A percentile compares a stretch with the other conserved stretches of the same genome.
Conservation (phyloP, 2,113 vertebrate species). For the Canis aureus region DNA sequence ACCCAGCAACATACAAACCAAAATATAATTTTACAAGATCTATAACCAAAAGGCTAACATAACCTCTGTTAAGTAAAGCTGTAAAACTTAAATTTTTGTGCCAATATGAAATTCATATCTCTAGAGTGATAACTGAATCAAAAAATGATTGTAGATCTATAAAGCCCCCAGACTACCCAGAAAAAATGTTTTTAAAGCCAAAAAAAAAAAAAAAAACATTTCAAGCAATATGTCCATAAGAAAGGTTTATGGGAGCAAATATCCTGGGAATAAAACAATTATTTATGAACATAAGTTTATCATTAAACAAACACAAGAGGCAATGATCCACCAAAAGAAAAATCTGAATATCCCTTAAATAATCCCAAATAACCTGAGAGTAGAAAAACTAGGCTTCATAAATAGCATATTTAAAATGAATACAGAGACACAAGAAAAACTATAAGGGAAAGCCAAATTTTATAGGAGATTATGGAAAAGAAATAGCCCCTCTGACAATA, state of each 20-base stretch:
- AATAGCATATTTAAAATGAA: slow-evolving; percentile 7
- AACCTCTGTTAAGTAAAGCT: neutral
- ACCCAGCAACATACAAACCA: neutral
- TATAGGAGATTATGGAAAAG: neutral
- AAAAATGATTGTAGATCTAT: neutral
- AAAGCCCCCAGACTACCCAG: neutral
- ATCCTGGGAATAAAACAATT: neutral
- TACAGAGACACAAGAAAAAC: neutral
- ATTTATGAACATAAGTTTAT: neutral
- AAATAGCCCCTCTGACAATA: neutral
- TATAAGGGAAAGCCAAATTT: neutral
- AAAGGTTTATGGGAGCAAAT: neutral
- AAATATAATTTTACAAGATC: neutral
- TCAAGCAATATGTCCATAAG: neutral
- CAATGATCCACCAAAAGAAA: neutral
- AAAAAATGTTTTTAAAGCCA: neutral
- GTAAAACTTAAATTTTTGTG: neutral
- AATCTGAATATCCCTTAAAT: neutral
- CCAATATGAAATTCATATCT: neutral
- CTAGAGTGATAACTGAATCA: neutral
- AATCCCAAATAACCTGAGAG: neutral
- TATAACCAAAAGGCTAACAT: neutral
- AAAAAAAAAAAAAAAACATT: neutral
- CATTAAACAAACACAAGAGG: neutral
- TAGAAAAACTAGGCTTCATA: neutral